Evolutionary conservation across 1,140 invertebrate species (phyloP).

Genomic region (Pissodes strobi): DNA sequence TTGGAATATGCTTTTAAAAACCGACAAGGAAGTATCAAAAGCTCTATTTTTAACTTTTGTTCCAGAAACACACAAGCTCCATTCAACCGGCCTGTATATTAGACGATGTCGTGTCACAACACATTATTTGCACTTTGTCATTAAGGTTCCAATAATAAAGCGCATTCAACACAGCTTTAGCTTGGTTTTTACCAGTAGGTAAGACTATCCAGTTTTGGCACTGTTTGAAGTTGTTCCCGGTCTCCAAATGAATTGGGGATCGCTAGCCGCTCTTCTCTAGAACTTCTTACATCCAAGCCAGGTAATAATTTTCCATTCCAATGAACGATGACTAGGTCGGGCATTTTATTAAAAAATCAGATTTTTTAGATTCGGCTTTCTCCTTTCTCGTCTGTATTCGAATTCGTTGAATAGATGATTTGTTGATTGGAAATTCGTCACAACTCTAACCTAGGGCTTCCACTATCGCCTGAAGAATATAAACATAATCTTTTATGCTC

Average conservation of each 20-base stretch:
- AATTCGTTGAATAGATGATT: not conserved
- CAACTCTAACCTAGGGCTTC: not conserved
- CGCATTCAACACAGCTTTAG: conserved; percentile 23
- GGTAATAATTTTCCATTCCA: conserved; percentile 45
- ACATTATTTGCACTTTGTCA: conserved; percentile 37
- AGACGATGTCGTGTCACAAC: conserved; percentile 30
- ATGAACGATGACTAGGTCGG: conserved; percentile 31
- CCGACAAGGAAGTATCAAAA: conserved; percentile 39
- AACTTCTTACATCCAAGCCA: conserved; percentile 32
- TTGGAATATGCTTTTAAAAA: conserved; percentile 40
- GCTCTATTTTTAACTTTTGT: conserved; percentile 26
- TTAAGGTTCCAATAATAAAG: conserved; percentile 33
- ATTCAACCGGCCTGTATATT: conserved; percentile 39
- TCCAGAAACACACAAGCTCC: conserved; percentile 12
- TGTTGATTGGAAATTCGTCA: not conserved
- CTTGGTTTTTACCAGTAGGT: conserved; percentile 33
- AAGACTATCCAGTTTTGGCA: conserved; percentile 35
- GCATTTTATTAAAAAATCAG: conserved; percentile 3
- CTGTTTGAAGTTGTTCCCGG: conserved; percentile 37
- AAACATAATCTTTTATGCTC: not conserved
- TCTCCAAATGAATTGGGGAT: conserved; percentile 35
- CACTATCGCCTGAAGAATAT: not conserved
- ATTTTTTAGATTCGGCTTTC: not conserved
- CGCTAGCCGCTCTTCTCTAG: conserved; percentile 43
- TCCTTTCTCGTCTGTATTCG: not conserved